phyloP scores from a whole-genome alignment of 2,113 vertebrate genomes.

The Bujurquina vittata region DNA sequence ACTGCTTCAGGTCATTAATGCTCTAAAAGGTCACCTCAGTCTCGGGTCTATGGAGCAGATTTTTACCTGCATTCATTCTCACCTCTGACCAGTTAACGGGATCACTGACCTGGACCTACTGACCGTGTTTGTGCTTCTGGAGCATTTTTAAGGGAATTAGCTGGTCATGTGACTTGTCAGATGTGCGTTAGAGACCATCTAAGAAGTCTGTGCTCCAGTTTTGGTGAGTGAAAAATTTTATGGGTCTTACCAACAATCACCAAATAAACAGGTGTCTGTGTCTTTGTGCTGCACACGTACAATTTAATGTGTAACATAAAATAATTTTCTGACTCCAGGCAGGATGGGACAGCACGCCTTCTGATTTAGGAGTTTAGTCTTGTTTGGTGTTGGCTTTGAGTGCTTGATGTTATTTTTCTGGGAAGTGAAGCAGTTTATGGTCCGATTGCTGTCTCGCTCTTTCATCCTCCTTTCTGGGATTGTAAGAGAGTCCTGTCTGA shows the following conservation, averaged over 20 bases:
- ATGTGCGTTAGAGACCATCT: background rate
- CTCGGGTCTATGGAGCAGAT: no score
- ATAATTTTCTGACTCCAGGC: background rate
- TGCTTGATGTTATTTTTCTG: background rate
- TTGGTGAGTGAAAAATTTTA: background rate
- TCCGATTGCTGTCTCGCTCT: no score
- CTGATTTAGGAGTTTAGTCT: background rate
- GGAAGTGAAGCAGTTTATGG: background rate
- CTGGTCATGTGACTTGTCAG: background rate
- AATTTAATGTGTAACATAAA: no score
- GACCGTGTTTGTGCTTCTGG: background rate
- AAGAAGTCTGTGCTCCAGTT: background rate
- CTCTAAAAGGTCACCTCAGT: no score
- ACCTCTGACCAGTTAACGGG: no score
- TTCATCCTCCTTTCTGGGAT: no score
- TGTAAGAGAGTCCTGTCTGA: no score
- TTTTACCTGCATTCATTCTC: no score
- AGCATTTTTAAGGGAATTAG: background rate
- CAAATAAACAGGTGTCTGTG: background rate
- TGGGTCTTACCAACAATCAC: background rate
- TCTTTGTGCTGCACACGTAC: background rate
- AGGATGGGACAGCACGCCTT: background rate
- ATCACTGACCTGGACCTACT: background rate
- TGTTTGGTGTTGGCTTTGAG: background rate
- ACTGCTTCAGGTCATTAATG: no score